Percentiles rank a stretch among this genome's conserved stretches.
Evolutionary conservation across 2,797 vertebrate genomes (phyloP).

Genomic region (Lophius americanus): DNA sequence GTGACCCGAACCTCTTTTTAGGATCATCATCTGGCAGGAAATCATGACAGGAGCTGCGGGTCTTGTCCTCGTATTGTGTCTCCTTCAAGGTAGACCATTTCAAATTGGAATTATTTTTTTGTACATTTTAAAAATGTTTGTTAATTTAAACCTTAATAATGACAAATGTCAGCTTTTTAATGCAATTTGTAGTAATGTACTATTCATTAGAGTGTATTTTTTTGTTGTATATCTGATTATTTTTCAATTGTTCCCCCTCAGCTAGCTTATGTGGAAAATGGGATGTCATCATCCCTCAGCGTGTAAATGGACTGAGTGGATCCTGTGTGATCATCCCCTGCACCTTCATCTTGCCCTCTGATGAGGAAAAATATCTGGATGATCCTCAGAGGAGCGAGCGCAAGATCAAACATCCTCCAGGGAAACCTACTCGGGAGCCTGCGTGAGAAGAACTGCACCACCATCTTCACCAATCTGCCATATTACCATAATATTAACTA

Average conservation of each 20-base stretch:
- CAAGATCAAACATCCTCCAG: constrained; percentile 40
- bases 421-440: constrained; percentile 67
- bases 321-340: constrained; percentile 73
- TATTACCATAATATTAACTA: constrained; percentile 42
- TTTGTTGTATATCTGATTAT: background rate
- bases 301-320: constrained; percentile 56
- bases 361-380: constrained; percentile 45
- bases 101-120: background rate
- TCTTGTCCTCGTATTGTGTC: constrained; percentile 48
- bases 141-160: no score
- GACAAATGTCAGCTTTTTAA: no score
- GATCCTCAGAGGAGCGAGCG: constrained; percentile 27
- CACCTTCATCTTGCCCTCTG: constrained; percentile 46
- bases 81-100: constrained; percentile 58
- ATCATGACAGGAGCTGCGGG: constrained; percentile 46
- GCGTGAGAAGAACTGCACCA: constrained; percentile 68
- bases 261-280: constrained; percentile 50
- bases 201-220: no score
- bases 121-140: background rate
- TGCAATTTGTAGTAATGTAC: no score
- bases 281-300: constrained; percentile 54
- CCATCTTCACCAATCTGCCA: constrained; percentile 64
- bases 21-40: constrained; percentile 22
- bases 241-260: constrained; percentile 17
- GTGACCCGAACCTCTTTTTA: constrained; percentile 1